Conservation (phyloP, 2,113 vertebrate species). For the Equus przewalskii region DNA sequence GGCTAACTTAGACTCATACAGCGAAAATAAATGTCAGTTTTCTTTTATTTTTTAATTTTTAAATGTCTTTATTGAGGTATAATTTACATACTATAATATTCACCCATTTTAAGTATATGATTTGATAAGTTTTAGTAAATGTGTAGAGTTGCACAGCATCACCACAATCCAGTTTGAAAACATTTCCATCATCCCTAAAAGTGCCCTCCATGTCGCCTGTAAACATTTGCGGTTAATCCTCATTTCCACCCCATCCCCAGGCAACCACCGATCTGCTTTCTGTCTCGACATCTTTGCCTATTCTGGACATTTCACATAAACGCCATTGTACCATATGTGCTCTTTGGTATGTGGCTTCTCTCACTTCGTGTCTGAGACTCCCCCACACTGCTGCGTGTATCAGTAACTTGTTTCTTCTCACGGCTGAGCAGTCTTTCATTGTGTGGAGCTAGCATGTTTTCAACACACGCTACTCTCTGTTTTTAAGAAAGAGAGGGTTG, state of each 20-base stretch:
- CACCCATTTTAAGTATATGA: background rate
- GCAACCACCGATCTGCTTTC: background rate
- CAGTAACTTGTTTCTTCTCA: background rate
- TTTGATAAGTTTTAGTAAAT: background rate
- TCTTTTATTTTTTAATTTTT: background rate
- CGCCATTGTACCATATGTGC: background rate
- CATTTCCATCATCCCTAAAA: background rate
- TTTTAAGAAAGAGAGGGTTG: background rate
- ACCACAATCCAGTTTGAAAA: too few relatives aligned
- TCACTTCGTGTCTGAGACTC: background rate
- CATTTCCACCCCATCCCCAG: background rate
- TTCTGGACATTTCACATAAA: background rate
- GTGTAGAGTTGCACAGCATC: background rate
- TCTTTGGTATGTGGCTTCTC: background rate
- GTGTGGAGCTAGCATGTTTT: background rate
- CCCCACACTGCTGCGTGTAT: background rate
- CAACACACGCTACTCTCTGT: background rate
- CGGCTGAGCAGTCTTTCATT: background rate
- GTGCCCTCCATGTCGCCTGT: background rate
- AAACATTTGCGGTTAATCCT: background rate
- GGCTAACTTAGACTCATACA: background rate
- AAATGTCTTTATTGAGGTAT: background rate
- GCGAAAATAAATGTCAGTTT: background rate
- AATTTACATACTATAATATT: background rate
- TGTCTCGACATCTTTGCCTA: background rate